Evolutionary conservation across 2,113 vertebrate species (phyloP), one percentile per base, ranked within the genome.

Genomic region (Myrmecophaga tridactyla): DNA sequence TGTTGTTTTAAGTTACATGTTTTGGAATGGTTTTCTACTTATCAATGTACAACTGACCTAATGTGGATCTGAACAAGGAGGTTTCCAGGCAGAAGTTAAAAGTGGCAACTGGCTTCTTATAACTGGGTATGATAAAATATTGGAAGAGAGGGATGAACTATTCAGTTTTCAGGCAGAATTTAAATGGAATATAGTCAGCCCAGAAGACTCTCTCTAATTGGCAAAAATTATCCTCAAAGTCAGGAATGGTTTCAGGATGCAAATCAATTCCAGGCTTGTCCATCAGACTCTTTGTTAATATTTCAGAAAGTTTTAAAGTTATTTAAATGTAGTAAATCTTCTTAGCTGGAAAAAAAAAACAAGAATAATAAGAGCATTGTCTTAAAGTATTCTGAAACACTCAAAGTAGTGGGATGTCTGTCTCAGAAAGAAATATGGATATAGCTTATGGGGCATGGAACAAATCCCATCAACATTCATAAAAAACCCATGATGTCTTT

Each of bases 121-220:
- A 56, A 23, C 46, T 80, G 27, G 84, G 88, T 46, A 48, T 41
- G 36, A 89, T 63, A n/a, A 78, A 73, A 8, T 53, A 46, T 1
- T 20, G 67, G 9, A 3, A 72, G 65, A 67, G 21, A 46, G 25
- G 48, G 31, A 48, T 76, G 46, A 14, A 31, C 17, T 69, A 39
- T 4, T 43, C 46, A 7, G 10, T 76, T 97, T 95, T 76, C 51
- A n/a, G 67, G 56, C 29, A 95, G 72, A 91, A 89, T 36, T 87
- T 84, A 73, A 12, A 93, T 56, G 76, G 81, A 93, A 60, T 36
- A 34, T 17, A 90, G 41, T 18, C 78, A 17, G 20, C 29, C 29
- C 25, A 34, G 12, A 86, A 82, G 14, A 53, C 4, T 90, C 43
- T 90, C 17, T 80, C n/a, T 3, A 46, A 7, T 13, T 20, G 46